phyloP scores from a whole-genome alignment of 1,140 invertebrate genomes.

The Meloidogyne hapla region DNA sequence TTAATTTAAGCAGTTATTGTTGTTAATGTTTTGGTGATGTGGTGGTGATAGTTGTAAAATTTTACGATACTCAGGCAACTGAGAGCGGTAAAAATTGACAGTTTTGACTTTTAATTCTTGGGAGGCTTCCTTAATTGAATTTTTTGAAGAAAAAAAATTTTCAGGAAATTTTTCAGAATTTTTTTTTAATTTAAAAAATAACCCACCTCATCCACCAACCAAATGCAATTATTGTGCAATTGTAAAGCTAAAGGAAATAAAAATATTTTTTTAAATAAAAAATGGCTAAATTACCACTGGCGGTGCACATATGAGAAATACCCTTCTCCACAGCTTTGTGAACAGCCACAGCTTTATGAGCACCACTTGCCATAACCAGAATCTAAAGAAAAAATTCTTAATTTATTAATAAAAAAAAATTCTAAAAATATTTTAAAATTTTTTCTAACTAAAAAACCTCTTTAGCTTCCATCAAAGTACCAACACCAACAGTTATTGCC shows the following conservation, averaged over 20 bases:
- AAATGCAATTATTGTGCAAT: constrained; percentile 83
- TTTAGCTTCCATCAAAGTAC: constrained; percentile 95
- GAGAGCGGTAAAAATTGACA: constrained; percentile 80
- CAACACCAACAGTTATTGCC: constrained; percentile 94
- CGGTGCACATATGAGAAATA: constrained; percentile 98
- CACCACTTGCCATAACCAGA: constrained; percentile 96
- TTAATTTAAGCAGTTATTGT: not conserved
- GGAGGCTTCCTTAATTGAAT: constrained; percentile 78
- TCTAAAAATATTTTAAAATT: not conserved
- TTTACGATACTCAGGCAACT: not conserved
- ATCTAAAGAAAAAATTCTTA: constrained; percentile 70
- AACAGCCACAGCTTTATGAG: constrained; percentile 90
- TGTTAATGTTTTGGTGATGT: not conserved
- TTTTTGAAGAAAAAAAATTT: not conserved
- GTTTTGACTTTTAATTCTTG: constrained; percentile 94
- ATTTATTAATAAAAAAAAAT: no score
- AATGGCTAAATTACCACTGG: constrained; percentile 20
- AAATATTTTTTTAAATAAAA: not conserved
- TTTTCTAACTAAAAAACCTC: constrained; percentile 72
- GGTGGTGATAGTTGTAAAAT: not conserved
- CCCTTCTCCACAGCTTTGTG: constrained; percentile 96
- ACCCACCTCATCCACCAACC: constrained; percentile 83
- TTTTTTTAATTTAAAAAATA: not conserved
- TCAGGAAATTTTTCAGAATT: not conserved
- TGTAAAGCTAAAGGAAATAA: constrained; percentile 84